Evolutionary conservation across 2,888 invertebrate species (phyloP), one percentile per base, ranked within the genome.

Genomic region (Cetonia aurata): DNA sequence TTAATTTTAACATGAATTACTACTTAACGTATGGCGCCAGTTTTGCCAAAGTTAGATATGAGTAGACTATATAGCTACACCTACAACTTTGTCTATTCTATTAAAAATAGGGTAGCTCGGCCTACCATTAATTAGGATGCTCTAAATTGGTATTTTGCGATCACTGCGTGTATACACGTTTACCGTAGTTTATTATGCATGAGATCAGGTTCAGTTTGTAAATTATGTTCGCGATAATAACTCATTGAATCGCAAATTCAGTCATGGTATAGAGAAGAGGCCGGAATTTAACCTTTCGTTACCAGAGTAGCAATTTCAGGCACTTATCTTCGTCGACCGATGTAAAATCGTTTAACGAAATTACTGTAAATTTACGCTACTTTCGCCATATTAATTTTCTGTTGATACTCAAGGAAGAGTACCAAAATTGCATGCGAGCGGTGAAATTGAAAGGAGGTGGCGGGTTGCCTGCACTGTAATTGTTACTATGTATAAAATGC

Each of bases 211-310:
- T 52, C 55, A 53, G 56, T 62, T 69, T 60, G 55, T 60, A 69
- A 69, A 53, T 62, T 69, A 69, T 62, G 55, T 57, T n/a, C 17
- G 8, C 46, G 6, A 19, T 56, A 67, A 67, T 57, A 67, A 67
- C 57, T 67, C 67, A 57, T 67, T 57, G 67, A 67, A 67, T 57
- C 67, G 17, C 46, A 67, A 57, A 67, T 67, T 48, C 57, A 67
- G 57, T 46, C 57, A 46, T 67, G 67, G 48, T 53, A 67, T 55
- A 4, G 67, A 46, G 57, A 50, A 65, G 37, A 48, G 62, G 37
- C 33, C 37, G 31, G 46, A 33, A 25, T 15, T 57, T 67, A 57
- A 67, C 33, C 56, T 67, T 67, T 57, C 52, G 67, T 15, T 15
- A 19, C 48, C 56, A 57, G 44, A 55, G 46, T 56, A 67, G 48